Conservation (phyloP, 1,140 invertebrate genomes). For the Drosophila miranda region DNA sequence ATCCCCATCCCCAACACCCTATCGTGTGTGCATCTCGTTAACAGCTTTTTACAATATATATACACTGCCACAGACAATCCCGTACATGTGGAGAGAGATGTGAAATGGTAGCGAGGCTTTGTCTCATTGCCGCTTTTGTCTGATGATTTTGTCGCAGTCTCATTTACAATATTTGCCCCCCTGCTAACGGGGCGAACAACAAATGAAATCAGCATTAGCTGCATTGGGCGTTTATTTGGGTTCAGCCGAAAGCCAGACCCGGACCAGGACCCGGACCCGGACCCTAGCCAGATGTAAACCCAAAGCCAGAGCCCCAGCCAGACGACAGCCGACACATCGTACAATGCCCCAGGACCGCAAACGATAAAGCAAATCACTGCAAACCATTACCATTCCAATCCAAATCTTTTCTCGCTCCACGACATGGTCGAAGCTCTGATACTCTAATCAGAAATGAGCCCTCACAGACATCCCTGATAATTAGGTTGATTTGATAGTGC, state of each 20-base stretch:
- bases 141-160: constrained; percentile 73
- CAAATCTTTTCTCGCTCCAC: not conserved
- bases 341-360: constrained; percentile 57
- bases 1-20: not conserved
- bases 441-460: not conserved
- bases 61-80: constrained; percentile 6
- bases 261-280: constrained; percentile 13
- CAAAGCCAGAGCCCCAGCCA: constrained; percentile 16
- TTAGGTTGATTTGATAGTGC: too few relatives aligned
- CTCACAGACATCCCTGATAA: too few relatives aligned
- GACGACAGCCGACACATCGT: constrained; percentile 37
- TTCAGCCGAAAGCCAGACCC: constrained; percentile 18
- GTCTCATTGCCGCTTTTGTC: constrained; percentile 60
- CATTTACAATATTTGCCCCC: constrained; percentile 73
- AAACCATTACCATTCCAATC: constrained; percentile 19
- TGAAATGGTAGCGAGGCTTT: constrained; percentile 14
- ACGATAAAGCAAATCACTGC: constrained; percentile 65
- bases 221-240: constrained; percentile 43
- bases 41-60: constrained; percentile 60
- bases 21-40: constrained; percentile 44
- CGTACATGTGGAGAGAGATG: not conserved
- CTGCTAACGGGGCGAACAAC: constrained; percentile 41
- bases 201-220: constrained; percentile 72
- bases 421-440: not conserved
- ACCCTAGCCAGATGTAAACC: constrained; percentile 17